phyloP scores from a whole-genome alignment of 1,140 invertebrate genomes.

The Eupeodes corollae region DNA sequence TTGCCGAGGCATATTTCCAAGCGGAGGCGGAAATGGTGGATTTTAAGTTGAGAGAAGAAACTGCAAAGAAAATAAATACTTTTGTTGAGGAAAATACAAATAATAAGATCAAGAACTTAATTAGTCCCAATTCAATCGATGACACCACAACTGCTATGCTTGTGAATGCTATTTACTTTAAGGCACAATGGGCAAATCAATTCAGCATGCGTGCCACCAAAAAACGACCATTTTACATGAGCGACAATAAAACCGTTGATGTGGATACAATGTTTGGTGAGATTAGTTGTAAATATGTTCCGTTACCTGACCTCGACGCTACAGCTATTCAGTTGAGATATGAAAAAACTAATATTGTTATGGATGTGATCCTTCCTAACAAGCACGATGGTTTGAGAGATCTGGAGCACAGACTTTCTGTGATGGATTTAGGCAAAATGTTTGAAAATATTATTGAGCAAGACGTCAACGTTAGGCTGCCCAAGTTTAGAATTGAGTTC shows the following conservation, averaged over 20 bases:
- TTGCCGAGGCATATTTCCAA: conserved; percentile 2
- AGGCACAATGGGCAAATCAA: conserved; percentile 47
- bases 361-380: conserved; percentile 48
- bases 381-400: conserved; percentile 39
- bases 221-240: conserved; percentile 37
- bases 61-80: conserved; percentile 43
- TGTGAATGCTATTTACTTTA: conserved; percentile 53
- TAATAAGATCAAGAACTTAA: conserved; percentile 46
- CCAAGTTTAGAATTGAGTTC: conserved; percentile 47
- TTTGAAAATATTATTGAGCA: conserved; percentile 12
- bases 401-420: conserved; percentile 36
- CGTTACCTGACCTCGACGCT: conserved; percentile 32
- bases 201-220: conserved; percentile 41
- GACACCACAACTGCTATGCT: conserved; percentile 39
- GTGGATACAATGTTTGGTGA: conserved; percentile 44
- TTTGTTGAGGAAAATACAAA: conserved; percentile 49
- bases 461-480: conserved; percentile 40
- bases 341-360: conserved; percentile 39
- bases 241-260: conserved; percentile 32
- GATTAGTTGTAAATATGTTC: conserved; percentile 35
- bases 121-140: conserved; percentile 32
- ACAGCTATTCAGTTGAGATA: conserved; percentile 44
- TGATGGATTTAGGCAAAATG: conserved; percentile 16
- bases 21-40: conserved; percentile 38
- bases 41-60: conserved; percentile 33